Evolutionary conservation across 2,113 vertebrate genomes (phyloP), one percentile per base, ranked within the genome.

Genomic region (Clinocottus analis): DNA sequence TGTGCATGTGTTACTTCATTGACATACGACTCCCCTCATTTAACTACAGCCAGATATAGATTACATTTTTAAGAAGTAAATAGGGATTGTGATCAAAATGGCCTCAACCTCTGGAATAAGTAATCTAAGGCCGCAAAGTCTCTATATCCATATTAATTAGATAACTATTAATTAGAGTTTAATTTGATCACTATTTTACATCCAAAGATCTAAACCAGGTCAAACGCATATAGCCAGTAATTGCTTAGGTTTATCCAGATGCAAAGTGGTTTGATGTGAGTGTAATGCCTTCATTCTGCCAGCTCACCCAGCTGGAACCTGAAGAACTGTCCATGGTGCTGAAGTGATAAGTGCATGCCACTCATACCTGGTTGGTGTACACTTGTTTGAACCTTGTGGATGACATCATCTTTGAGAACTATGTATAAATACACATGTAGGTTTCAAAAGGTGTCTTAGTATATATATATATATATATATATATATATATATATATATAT

Each of bases 21-120:
- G 29, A 61, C 8, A 39, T 41, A 12, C n/a, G 3, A 56, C 10
- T 53, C 12, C 53, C 9, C 31, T 61, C 7, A 51, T 63, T 3
- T 21, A 1, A 39, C 35, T 45, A 56, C 19, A 35, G 7, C 27
- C 35, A 37, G 60, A 21, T 8, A 77, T 39, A 61, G 12, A 58
- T 27, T 25, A 71, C 11, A 43, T 78, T 70, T 35, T 16, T 31
- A 61, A 80, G 60, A 19, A 33, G 4, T 53, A 74, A 53, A 16
- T 16, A 27, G 19, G 29, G n/a, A 21, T 56, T 64, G 7, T 27
- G 11, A 27, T 19, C 14, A 11, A 64, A 55, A 56, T 55, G n/a
- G n/a, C 21, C n/a, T 2, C 60, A 53, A 25, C 19, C 2, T 39
- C 19, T 66, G 25, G n/a, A 16, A n/a, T n/a, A n/a, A n/a, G n/a